Percentiles rank a stretch among this genome's conserved stretches.
Evolutionary conservation across 2,113 vertebrate genomes (phyloP).

Genomic region (Malurus melanocephalus): DNA sequence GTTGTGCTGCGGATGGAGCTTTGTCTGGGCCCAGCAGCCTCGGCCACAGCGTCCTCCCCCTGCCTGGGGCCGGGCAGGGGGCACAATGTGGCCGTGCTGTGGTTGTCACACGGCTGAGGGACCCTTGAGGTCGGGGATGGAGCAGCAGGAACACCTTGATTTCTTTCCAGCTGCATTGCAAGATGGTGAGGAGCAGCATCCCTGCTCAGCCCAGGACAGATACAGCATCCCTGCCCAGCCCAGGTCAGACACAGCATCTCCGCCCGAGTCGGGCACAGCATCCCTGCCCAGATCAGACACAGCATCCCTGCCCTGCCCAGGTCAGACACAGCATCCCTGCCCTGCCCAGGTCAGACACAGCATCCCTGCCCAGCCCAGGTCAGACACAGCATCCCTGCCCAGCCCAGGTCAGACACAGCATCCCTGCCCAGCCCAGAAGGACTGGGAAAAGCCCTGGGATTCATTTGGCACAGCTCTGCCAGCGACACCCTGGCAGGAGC

Average conservation of each 20-base stretch:
- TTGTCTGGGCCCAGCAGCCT: not conserved
- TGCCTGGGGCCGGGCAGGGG: fast-evolving
- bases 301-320: too few species aligned
- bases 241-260: not conserved
- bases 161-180: fast-evolving
- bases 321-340: not conserved
- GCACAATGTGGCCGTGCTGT: fast-evolving
- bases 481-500: not conserved
- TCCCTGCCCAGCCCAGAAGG: not conserved
- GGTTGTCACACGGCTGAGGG: fast-evolving
- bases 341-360: too few species aligned
- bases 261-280: too few species aligned
- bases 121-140: fast-evolving
- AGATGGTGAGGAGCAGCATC: not conserved
- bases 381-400: not conserved
- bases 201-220: not conserved
- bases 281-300: not conserved
- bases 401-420: not conserved
- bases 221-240: not conserved
- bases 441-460: not conserved
- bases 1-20: not conserved
- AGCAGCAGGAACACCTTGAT: not conserved
- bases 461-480: not conserved
- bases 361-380: not conserved
- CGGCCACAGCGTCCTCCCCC: not conserved